A percentile compares a stretch with the other conserved stretches of the same genome.
Evolutionary conservation across 2,113 vertebrate genomes (phyloP).

Genomic region (Albula glossodonta): DNA sequence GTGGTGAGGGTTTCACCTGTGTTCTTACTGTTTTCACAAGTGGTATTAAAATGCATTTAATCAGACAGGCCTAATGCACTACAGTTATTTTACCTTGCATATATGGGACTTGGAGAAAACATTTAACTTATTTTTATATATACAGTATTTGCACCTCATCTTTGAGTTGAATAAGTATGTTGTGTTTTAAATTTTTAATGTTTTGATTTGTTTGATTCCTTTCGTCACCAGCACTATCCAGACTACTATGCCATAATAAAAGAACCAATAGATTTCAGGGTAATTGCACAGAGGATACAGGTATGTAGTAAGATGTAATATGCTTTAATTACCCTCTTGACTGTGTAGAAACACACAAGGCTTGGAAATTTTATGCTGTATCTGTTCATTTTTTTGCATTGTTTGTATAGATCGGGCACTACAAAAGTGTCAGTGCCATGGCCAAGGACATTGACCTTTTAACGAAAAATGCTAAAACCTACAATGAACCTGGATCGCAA

Average conservation of each 20-base stretch:
- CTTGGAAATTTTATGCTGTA: background rate
- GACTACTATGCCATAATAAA: constrained; percentile 99
- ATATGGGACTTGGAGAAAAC: too few species aligned
- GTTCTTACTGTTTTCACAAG: too few species aligned
- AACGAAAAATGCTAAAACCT: constrained; percentile 98
- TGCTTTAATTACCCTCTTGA: background rate
- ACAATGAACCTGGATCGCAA: constrained; percentile 98
- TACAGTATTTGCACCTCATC: background rate
- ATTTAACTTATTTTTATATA: background rate
- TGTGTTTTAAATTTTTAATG: background rate
- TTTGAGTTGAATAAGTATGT: background rate
- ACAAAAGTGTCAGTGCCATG: constrained; percentile 94
- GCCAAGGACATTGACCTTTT: constrained; percentile 95
- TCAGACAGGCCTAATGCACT: too few species aligned
- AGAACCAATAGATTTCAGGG: constrained; percentile 96
- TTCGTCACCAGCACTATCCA: constrained; percentile 90
- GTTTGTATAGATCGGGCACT: constrained; percentile 80
- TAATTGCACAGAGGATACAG: constrained; percentile 96
- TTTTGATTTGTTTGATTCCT: background rate
- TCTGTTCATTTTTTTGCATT: constrained; percentile 2
- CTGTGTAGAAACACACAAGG: background rate
- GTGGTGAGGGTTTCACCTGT: constrained; percentile 75
- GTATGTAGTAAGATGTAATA: constrained; percentile 56
- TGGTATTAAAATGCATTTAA: too few species aligned
- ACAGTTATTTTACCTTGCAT: background rate